Base-by-base conservation (phyloP, 2,113 vertebrate genomes). In the Zosterops japonicus region DNA sequence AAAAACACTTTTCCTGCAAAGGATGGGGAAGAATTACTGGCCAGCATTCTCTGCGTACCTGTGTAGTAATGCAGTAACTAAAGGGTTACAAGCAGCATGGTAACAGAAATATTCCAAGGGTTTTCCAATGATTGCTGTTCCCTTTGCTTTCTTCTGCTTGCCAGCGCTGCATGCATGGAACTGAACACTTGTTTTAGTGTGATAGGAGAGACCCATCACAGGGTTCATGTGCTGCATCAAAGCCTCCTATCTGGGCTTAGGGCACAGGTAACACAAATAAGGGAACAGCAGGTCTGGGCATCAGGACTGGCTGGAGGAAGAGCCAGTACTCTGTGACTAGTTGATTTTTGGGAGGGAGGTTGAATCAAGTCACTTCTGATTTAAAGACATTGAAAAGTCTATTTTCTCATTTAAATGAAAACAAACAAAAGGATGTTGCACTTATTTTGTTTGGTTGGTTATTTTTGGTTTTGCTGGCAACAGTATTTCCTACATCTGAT, bases 101-200 rank as follows among this genome's bases (percentile, higher is more conserved):
- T 10, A 49, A 41, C n/a, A 11, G 79, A 57, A 86, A 20, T 55
- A 52, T 4, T 83, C 53, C 33, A 59, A 52, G 31, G 19, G 4
- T 8, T 65, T 81, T 71, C 50, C 49, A 12, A 8, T 57, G 50
- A 9, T 19, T 68, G n/a, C 42, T 33, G 13, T 33, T 90, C 22
- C 24, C 28, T 85, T 72, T 5, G 2, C 36, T 12, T 39, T 47
- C 25, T 77, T n/a, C 4, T 6, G 31, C 65, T 87, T 44, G 50
- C 57, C 35, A 47, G 29, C 70, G 21, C 35, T 22, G 41, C 12
- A 11, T 12, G 29, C 21, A 2, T 61, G 46, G 39, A 53, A 42
- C 49, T 0, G 0, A 78, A 11, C 74, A 18, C 21, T 60, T 59
- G 14, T 49, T 91, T 57, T 29, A 36, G 29, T 2, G 2, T 64